Base-by-base conservation (phyloP, 2,797 vertebrate species). In the Tenualosa ilisha region DNA sequence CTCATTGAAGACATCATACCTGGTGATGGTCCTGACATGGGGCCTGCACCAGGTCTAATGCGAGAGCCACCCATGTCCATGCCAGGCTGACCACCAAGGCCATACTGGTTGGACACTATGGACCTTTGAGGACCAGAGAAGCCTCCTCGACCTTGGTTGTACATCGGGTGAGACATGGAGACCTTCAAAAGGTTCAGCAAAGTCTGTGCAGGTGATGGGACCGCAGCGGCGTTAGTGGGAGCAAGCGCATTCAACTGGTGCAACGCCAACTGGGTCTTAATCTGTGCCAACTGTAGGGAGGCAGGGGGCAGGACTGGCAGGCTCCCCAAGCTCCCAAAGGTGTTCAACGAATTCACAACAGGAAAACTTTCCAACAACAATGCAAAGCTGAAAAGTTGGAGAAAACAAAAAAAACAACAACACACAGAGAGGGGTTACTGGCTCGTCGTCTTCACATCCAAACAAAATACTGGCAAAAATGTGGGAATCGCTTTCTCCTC, bases 351-450 rank as follows among this genome's bases (percentile, higher is more conserved):
- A 96, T 96, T 97, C 94, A 96, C 95, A 94, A 96, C 94, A 91
- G 96, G 96, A 93, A 93, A 96, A 96, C 94, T 96, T 96, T 97
- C 97, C 97, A 96, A 97, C 96, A 96, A 96, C 92, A 97, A 96
- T 94, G 96, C 95, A 97, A 96, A 96, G 97, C 97, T 97, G 97
- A 94, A 97, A 89, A 96, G 93, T 97, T 94, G 50, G 81, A 83
- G 83, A 84, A 50, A 84, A 90, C 87, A 88, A 87, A 96, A 63
- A 63, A 20, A 63, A 63, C 22, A 68, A 96, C 31, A 40, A 79
- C 72, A 96, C 96, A 96, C 94, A 97, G 94, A 97, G 95, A 95
- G 96, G 96, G 95, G 95, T 96, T 92, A 92, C 92, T 95, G 85
- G 86, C 88, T 90, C 87, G 86, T 54, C 20, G 82, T 88, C 85